Conservation (phyloP, 2,797 vertebrate genomes). For the Graptemys geographica region DNA sequence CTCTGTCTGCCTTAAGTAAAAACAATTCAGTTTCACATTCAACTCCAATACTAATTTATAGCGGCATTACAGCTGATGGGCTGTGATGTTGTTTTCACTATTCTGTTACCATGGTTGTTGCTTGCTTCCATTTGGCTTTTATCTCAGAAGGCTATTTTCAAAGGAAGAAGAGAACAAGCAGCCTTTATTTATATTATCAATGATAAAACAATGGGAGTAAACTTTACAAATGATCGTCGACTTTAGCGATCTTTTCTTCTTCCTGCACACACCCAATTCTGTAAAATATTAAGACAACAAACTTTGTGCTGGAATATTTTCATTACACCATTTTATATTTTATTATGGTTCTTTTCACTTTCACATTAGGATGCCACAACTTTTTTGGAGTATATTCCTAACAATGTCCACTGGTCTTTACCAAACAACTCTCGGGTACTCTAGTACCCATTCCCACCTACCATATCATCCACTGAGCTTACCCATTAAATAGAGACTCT, state of each 20-base stretch:
- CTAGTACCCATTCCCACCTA: background rate
- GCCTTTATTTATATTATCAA: background rate
- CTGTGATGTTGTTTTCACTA: background rate
- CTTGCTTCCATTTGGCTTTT: background rate
- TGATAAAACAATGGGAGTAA: background rate
- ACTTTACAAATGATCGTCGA: accelerated
- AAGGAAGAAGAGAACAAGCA: background rate
- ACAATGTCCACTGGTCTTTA: background rate
- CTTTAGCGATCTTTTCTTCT: background rate
- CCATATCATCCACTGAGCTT: background rate
- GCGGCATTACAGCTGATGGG: background rate
- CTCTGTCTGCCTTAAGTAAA: background rate
- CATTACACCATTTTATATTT: background rate
- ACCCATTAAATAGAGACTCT: background rate
- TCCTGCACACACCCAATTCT: background rate
- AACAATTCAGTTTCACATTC: background rate
- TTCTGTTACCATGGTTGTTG: background rate
- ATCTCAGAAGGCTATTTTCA: background rate
- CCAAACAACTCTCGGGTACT: background rate
- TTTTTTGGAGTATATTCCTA: background rate
- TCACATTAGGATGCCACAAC: background rate
- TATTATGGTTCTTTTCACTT: background rate
- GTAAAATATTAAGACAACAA: background rate
- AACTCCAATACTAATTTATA: background rate
- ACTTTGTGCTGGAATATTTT: background rate